phyloP scores from a whole-genome alignment of 2,888 invertebrate species.

The Isotomurus palustris region DNA sequence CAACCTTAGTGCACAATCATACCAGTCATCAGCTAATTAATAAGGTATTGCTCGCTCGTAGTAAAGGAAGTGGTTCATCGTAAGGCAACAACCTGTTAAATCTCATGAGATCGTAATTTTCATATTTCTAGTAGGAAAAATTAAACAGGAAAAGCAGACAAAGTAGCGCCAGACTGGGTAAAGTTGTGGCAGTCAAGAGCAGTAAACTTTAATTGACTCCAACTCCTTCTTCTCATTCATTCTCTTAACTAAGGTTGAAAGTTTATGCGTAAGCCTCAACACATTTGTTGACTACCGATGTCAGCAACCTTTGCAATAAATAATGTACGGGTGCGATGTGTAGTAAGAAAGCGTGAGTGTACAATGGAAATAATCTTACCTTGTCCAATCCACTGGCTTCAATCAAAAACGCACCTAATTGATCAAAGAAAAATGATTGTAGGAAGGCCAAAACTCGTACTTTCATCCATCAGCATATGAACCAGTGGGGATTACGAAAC shows the following conservation, averaged over 20 bases:
- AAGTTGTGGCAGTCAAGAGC: neutral
- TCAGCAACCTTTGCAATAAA: conserved; percentile 2
- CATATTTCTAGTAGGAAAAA: neutral
- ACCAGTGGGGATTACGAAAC: too few relatives aligned
- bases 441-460: neutral
- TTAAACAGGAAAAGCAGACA: neutral
- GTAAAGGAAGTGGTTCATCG: too few relatives aligned
- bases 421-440: neutral
- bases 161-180: neutral
- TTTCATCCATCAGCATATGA: too few relatives aligned
- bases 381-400: conserved; percentile 74
- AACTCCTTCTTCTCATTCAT: neutral
- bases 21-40: too few relatives aligned
- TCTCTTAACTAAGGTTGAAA: too few relatives aligned
- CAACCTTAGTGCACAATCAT: too few relatives aligned
- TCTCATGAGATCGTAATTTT: neutral
- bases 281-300: neutral
- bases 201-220: neutral
- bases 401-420: conserved; percentile 75
- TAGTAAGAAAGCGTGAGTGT: too few relatives aligned
- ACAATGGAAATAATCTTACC: conserved; percentile 49
- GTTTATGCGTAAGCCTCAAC: conserved; percentile 1
- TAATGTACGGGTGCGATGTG: too few relatives aligned
- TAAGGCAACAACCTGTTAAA: neutral
- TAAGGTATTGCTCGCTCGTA: too few relatives aligned